Evolutionary conservation across 2,888 invertebrate species (phyloP), one percentile per base, ranked within the genome.

Genomic region (Halictus ligatus): DNA sequence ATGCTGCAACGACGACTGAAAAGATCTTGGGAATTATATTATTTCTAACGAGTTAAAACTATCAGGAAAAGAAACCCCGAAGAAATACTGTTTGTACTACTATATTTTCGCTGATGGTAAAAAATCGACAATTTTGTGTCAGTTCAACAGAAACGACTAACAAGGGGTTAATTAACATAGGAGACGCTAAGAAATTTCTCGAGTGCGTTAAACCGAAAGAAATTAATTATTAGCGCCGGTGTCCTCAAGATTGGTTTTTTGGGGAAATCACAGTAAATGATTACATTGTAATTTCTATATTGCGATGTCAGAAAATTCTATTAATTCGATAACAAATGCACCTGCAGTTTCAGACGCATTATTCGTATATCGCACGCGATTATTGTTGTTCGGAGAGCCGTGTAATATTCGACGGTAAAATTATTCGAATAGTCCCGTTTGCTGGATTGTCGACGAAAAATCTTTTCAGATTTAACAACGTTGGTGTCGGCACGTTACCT

Each of bases 401-500:
- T 40, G 12, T 21, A 21, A 69, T 69, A 40, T 40, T 29, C 6
- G 29, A 64, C 13, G 15, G 15, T 15, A 15, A 25, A 60, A 15
- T 64, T 25, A 29, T 7, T 40, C 21, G 40, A 35, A 40, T 4
- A 69, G 21, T 18, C 29, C 25, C 15, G 8, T 50, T 10, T 18
- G 18, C 21, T 18, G n/a, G 13, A 13, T 43, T 46, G 40, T 75
- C 13, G n/a, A 1, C 21, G 72, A 73, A 69, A 69, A 76, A 60
- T 72, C 64, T 69, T 77, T 75, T 35, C 25, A 25, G 15, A 40
- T 72, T 40, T 60, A 85, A 58, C 12, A 64, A 64, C 46, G 72
- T 13, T 64, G 64, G 25, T 46, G 60, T 46, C 13, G 35, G 58
- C 58, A 72, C 78, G 69, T 40, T 60, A n/a, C 13, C 29, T 64